Base-by-base conservation (phyloP, 2,113 vertebrate genomes). In the Myanophis thanlyinensis region DNA sequence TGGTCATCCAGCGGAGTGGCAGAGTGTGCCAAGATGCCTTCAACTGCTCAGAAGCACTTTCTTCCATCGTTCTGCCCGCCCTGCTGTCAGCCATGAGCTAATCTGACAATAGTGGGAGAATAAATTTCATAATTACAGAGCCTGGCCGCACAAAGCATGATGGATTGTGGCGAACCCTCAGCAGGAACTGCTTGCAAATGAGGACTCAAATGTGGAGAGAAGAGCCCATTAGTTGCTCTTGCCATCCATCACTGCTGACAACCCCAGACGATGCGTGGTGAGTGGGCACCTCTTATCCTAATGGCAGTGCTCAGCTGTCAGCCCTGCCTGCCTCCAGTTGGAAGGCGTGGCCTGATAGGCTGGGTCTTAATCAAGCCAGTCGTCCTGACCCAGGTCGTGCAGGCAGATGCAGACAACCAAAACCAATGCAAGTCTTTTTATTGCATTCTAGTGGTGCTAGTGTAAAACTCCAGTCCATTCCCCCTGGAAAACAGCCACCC, bases 81-180 rank as follows among this genome's bases (percentile, higher is more conserved):
- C 92, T 94, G 85, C 54, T 80, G 2, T 94, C 91, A 94, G 59
- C 87, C 92, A 62, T 54, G 92, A 56, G 92, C 25, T 1, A 30
- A 35, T 91, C 89, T 54, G 94, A 90, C 93, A 80, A 40, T 62
- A 56, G 94, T 27, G 4, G 73, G 86, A 52, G 56, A 54, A 93
- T 93, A 94, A 93, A 93, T 93, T 92, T 23, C 48, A 87, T 88
- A 53, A 54, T 94, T 93, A 84, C 93, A 88, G 90, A 20, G 89
- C 87, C 87, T 91, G 84, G 12, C 90, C 89, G 25, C 23, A 0
- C 0, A 20, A 5, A 0, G 0, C 0, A 89, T 4, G 94, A 52
- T 87, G 94, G 93, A 62, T 91, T 88, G 27, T 86, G 93, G 87
- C 90, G 94, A 62, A 4, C 7, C 12, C 47, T 80, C 5, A 3